Percentiles rank a stretch among this genome's conserved stretches.
These are phyloP conservation scores for Patella depressa DNA, from an alignment of 2,888 invertebrate species.

Conservation along the genomic window DNA sequence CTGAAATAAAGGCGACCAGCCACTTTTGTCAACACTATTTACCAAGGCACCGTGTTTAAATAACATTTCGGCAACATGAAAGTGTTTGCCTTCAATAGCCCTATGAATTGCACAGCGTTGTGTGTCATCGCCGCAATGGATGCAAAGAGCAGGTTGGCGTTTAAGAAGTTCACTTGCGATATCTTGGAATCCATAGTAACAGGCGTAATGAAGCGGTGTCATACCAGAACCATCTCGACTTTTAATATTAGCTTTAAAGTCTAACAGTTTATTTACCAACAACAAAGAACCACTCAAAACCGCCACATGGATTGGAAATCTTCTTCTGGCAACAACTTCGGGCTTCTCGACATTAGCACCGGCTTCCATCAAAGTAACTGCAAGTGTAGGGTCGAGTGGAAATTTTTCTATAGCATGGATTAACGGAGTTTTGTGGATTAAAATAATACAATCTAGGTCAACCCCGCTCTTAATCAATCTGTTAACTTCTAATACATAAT, in stretches of 20 bases:
- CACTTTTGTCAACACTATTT: slow-evolving; percentile 47
- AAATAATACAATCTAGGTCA: slow-evolving; percentile 32
- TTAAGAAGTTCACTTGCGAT: background rate
- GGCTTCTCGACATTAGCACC: slow-evolving; percentile 47
- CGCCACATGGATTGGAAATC: slow-evolving; percentile 45
- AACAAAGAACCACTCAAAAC: slow-evolving; percentile 10
- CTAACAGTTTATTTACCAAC: slow-evolving; percentile 12
- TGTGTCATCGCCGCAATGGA: slow-evolving; percentile 9
- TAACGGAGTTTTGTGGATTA: slow-evolving; percentile 45
- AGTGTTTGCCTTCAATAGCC: slow-evolving; percentile 45
- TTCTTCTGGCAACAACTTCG: slow-evolving; percentile 29
- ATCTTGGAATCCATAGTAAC: slow-evolving; percentile 13
- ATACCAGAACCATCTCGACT: slow-evolving; percentile 20
- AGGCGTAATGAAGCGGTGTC: slow-evolving; percentile 24
- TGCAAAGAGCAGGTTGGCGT: background rate
- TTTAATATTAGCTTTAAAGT: slow-evolving; percentile 7
- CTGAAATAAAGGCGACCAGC: slow-evolving; percentile 46
- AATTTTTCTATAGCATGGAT: slow-evolving; percentile 41
- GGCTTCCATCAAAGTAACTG: slow-evolving; percentile 40
- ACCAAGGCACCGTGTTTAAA: slow-evolving; percentile 36
- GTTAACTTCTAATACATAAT: slow-evolving; percentile 22
- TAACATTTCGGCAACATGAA: slow-evolving; percentile 35
- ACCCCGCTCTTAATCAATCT: slow-evolving; percentile 31
- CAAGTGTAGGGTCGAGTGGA: slow-evolving; percentile 31
- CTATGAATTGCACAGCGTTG: slow-evolving; percentile 20